phyloP scores from a whole-genome alignment of 2,797 vertebrate genomes.

The Dendrocincla fuliginosa region DNA sequence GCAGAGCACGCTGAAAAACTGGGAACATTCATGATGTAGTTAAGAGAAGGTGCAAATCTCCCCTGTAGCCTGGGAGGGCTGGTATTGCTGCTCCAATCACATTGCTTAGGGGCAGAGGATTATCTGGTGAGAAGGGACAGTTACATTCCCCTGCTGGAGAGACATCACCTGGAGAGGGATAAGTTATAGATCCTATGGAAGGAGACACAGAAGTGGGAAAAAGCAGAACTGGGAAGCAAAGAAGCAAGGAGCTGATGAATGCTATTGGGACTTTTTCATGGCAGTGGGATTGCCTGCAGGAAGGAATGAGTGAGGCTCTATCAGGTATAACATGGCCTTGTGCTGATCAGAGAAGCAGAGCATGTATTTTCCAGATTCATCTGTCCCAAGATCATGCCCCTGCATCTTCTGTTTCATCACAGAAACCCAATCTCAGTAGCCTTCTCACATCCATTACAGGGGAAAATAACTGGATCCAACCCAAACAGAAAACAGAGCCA shows the following conservation, averaged over 20 bases:
- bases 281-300: neutral
- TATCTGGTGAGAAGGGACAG: neutral
- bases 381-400: neutral
- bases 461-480: slow-evolving; percentile 5
- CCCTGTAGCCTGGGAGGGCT: neutral
- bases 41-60: neutral
- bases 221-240: neutral
- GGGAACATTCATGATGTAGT: neutral
- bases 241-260: neutral
- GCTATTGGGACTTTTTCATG: neutral
- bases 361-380: neutral
- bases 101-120: neutral
- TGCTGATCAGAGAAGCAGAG: neutral
- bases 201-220: neutral
- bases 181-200: neutral
- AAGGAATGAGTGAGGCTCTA: neutral
- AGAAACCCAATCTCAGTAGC: neutral
- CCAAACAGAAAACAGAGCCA: slow-evolving; percentile 2
- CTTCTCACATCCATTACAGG: neutral
- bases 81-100: neutral
- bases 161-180: neutral
- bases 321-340: neutral
- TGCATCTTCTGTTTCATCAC: neutral
- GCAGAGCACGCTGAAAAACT: slow-evolving; percentile 38
- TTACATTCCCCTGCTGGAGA: neutral